These are phyloP conservation scores for Daphoenositta chrysoptera DNA, from an alignment of 2,113 vertebrate genomes.

Conservation along the genomic window DNA sequence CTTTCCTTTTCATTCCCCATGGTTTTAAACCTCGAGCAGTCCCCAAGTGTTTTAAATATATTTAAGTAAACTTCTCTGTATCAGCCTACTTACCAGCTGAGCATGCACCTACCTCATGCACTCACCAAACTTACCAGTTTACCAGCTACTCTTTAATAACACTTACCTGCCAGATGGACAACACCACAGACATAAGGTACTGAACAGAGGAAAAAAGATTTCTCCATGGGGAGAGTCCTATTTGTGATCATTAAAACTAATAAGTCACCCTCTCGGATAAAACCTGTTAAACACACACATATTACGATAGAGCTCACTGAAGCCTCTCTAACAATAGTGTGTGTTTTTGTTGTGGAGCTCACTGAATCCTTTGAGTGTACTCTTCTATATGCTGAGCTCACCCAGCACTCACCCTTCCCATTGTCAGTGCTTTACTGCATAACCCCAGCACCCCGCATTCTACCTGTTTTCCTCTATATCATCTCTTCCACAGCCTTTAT, in stretches of 20 bases:
- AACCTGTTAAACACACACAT: not conserved
- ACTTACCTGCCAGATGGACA: not conserved
- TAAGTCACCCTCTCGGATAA: not conserved
- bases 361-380: not conserved
- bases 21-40: not conserved
- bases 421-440: not conserved
- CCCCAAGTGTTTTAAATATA: not conserved
- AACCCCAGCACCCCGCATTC: not conserved
- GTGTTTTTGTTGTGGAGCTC: not conserved
- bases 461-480: not conserved
- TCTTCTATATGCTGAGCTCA: not conserved
- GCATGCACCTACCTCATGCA: not conserved
- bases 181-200: not conserved
- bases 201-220: not conserved
- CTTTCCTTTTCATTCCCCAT: not conserved
- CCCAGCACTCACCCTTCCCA: not conserved
- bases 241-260: not conserved
- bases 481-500: not conserved
- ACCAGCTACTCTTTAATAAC: not conserved
- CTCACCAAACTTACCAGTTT: not conserved
- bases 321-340: not conserved
- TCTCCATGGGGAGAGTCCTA: not conserved
- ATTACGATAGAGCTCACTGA: not conserved
- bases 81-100: not conserved
- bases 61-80: not conserved